These are phyloP conservation scores for Andrena camellia DNA, from an alignment of 2,888 invertebrate species.

Conservation along the genomic window DNA sequence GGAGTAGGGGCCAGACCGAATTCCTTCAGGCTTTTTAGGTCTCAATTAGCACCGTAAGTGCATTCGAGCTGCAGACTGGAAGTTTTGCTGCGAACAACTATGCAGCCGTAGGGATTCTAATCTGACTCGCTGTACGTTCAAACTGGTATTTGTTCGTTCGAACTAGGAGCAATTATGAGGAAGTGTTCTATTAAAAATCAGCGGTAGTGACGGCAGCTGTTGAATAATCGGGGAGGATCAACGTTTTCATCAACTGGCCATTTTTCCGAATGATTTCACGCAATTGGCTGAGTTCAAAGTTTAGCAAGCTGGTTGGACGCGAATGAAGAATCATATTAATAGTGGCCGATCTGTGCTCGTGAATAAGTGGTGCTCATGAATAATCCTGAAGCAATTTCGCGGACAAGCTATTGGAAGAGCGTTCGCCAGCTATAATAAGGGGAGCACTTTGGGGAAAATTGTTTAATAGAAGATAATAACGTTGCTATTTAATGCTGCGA, in stretches of 20 bases:
- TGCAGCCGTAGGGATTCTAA: no score
- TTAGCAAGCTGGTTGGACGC: neutral
- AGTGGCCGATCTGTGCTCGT: constrained; percentile 9
- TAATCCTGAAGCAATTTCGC: constrained; percentile 39
- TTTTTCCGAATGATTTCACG: constrained; percentile 14
- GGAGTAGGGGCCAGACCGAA: neutral
- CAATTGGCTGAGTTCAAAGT: constrained; percentile 11
- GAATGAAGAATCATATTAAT: constrained; percentile 49
- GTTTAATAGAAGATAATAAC: constrained; percentile 35
- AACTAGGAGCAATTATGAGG: neutral
- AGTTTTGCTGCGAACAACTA: no score
- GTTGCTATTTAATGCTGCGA: neutral
- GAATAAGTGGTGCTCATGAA: constrained; percentile 53
- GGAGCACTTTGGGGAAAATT: constrained; percentile 31
- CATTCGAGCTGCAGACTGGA: neutral
- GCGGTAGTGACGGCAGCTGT: no score
- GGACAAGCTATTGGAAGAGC: constrained; percentile 14
- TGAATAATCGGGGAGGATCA: no score
- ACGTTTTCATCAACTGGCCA: no score
- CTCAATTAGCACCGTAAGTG: constrained; percentile 5
- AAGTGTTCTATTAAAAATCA: neutral
- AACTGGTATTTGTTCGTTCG: no score
- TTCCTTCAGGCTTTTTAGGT: constrained; percentile 13
- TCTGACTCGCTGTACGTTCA: no score
- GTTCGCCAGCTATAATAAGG: constrained; percentile 29